These are phyloP conservation scores for Delphinapterus leucas DNA, from an alignment of 2,113 vertebrate genomes.

Conservation along the genomic window DNA sequence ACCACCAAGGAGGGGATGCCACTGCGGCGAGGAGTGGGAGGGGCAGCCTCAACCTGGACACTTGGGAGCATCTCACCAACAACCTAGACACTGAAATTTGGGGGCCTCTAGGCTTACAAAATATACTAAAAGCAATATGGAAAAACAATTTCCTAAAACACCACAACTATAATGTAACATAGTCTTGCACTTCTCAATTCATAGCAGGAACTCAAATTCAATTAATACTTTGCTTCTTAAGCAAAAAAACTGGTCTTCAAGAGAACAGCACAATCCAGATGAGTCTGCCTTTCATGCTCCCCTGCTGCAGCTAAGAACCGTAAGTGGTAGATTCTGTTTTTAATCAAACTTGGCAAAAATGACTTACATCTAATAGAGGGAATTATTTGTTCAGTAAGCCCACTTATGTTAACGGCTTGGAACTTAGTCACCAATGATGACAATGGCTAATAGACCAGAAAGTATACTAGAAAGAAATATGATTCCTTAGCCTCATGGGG, in stretches of 20 bases:
- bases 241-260: neutral
- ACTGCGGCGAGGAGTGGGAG: neutral
- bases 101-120: neutral
- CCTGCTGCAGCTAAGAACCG: neutral
- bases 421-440: neutral
- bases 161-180: neutral
- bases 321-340: neutral
- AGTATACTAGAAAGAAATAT: neutral
- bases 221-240: neutral
- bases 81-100: neutral
- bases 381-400: neutral
- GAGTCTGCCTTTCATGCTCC: neutral
- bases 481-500: neutral
- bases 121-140: neutral
- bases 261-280: neutral
- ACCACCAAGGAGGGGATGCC: neutral
- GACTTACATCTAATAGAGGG: neutral
- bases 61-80: neutral
- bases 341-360: constrained; percentile 28
- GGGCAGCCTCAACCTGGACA: neutral
- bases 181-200: neutral
- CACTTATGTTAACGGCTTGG: neutral
- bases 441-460: neutral
- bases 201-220: neutral
- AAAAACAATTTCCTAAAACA: neutral